Evolutionary conservation across 2,113 vertebrate genomes (phyloP).

Genomic region (Corythoichthys haematopterus): DNA sequence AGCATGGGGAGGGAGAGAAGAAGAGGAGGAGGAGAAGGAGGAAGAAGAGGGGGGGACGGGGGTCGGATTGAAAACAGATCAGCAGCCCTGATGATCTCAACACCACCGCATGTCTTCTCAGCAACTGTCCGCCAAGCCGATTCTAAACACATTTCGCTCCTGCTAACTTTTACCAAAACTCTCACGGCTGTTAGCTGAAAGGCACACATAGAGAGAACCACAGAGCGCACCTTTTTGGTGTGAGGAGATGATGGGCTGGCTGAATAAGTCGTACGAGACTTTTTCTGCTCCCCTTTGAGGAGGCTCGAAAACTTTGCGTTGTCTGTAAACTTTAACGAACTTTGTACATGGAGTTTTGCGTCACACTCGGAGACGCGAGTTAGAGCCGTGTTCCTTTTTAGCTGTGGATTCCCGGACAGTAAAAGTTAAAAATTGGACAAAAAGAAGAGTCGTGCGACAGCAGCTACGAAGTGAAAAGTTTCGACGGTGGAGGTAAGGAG

Average conservation of each 20-base stretch:
- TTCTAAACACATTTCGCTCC: slow-evolving; percentile 20
- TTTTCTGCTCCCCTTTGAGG: slow-evolving; percentile 25
- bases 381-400: slow-evolving; percentile 19
- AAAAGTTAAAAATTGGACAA: slow-evolving; percentile 35
- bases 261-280: slow-evolving; percentile 52
- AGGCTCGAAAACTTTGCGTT: slow-evolving; percentile 33
- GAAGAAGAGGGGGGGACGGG: slow-evolving; percentile 33
- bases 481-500: slow-evolving; percentile 44
- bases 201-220: slow-evolving; percentile 23
- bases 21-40: slow-evolving; percentile 30
- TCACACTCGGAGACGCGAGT: slow-evolving; percentile 31
- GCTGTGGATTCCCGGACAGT: slow-evolving; percentile 18
- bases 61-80: slow-evolving; percentile 73
- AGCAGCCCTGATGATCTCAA: slow-evolving; percentile 65
- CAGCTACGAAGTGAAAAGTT: slow-evolving; percentile 16
- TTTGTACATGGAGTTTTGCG: slow-evolving; percentile 54
- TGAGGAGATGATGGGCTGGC: slow-evolving; percentile 62
- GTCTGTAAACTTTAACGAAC: slow-evolving; percentile 36
- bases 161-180: slow-evolving; percentile 1
- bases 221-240: slow-evolving; percentile 11
- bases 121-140: slow-evolving; percentile 39
- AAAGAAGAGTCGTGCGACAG: slow-evolving; percentile 27
- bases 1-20: slow-evolving; percentile 44
- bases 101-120: slow-evolving; percentile 56
- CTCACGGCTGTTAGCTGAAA: slow-evolving; percentile 30